A percentile compares a stretch with the other conserved stretches of the same genome.
Evolutionary conservation across 2,888 invertebrate species (phyloP).

Genomic region (Rotaria macrura): DNA sequence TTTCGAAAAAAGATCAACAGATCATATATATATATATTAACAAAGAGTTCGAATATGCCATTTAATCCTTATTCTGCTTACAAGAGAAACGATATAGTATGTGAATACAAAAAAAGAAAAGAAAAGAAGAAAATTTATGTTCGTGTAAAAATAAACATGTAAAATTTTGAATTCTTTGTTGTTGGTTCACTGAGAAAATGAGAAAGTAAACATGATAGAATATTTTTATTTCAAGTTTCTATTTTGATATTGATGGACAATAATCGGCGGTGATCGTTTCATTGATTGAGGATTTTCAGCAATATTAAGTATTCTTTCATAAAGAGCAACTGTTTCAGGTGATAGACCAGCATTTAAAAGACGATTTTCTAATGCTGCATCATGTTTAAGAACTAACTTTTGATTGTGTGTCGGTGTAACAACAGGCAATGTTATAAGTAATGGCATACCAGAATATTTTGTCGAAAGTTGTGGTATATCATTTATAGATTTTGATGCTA

Average conservation of each 20-base stretch:
- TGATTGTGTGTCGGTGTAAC: neutral
- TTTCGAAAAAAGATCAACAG: no score
- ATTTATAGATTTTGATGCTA: neutral
- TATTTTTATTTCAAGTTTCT: neutral
- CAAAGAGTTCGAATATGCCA: neutral
- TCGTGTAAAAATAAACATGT: neutral
- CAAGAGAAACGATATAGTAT: neutral
- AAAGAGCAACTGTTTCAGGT: neutral
- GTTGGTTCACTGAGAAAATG: neutral
- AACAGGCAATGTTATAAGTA: neutral
- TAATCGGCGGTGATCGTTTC: neutral
- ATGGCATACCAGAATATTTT: neutral
- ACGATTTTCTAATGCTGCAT: neutral
- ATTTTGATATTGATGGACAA: neutral
- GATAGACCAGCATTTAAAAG: neutral
- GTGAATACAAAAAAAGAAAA: neutral
- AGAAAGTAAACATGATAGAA: neutral
- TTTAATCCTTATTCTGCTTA: neutral
- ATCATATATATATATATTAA: neutral
- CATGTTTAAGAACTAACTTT: neutral
- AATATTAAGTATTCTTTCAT: slow-evolving; percentile 14
- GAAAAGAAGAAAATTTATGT: neutral
- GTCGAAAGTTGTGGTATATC: neutral
- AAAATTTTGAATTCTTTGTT: neutral
- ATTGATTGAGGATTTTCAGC: neutral